Evolutionary conservation across 2,113 vertebrate genomes (phyloP), one percentile per base, ranked within the genome.

Genomic region (Otolemur garnettii): DNA sequence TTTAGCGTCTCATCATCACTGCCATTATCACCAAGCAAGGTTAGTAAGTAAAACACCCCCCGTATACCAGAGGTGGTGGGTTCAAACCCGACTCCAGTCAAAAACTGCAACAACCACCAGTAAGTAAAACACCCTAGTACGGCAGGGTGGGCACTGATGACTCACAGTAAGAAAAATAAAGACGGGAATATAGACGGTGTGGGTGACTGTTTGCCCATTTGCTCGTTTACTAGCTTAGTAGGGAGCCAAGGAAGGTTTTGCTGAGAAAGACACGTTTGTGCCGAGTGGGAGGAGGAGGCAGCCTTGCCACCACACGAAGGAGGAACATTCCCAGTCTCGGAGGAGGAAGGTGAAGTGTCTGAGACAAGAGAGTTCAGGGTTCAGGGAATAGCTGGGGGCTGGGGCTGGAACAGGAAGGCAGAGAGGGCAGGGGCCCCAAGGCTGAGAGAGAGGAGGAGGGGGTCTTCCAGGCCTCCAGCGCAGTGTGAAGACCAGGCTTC

Each of bases 171-270:
- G 3, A 53, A 74, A 15, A 33, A 62, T 26, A 11, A 24, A 38
- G n/a, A 28, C 0, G 4, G 13, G 57, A 17, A 33, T 6, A 14
- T 0, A 0, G 42, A 15, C 6, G 4, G 7, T 8, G 21, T 10
- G 2, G 26, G 11, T 60, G 10, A 50, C 35, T 4, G 19, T 15
- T 26, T 71, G 19, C 8, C 55, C 55, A 55, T 13, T 21, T 24
- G 30, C 57, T 38, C 17, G 84, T 21, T 4, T 42, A 13, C 3
- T 22, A 0, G 24, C 35, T 53, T 53, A 22, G 7, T 24, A 77
- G 8, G 1, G 22, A 17, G 79, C 18, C 62, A 22, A 7, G 13
- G 84, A 42, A 45, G 28, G 62, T 80, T 79, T 78, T 50, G 38
- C 74, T 50, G 50, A 68, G 74, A 59, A 69, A 66, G n/a, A n/a